A percentile compares a stretch with the other conserved stretches of the same genome.
Conservation (phyloP, 2,888 invertebrate species). For the Scaptomyza caliginosa region DNA sequence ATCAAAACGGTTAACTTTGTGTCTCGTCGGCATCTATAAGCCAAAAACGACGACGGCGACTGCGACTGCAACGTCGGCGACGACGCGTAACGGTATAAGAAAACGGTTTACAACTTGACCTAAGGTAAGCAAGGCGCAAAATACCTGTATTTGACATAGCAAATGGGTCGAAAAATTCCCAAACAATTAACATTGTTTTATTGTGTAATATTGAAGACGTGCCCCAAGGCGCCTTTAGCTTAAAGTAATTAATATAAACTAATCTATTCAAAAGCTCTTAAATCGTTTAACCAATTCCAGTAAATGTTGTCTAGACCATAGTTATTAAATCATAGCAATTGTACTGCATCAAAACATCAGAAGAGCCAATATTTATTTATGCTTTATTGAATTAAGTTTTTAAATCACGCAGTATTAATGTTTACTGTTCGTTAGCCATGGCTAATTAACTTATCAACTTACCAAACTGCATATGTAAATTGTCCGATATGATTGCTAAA, state of each 20-base stretch:
- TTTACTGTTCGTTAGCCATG: conserved; percentile 9
- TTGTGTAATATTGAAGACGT: conserved; percentile 16
- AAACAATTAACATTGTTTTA: background rate
- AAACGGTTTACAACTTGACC: conserved; percentile 56
- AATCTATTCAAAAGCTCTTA: background rate
- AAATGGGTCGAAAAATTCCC: conserved; percentile 7
- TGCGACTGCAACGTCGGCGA: conserved; percentile 1
- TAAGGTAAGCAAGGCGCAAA: conserved; percentile 53
- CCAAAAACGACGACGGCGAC: background rate
- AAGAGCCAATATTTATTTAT: background rate
- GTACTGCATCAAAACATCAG: background rate
- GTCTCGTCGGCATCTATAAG: conserved; percentile 12
- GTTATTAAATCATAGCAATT: background rate
- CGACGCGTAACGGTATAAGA: conserved; percentile 35
- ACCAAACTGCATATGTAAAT: conserved; percentile 25
- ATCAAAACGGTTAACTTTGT: conserved; percentile 29
- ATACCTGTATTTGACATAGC: conserved; percentile 15
- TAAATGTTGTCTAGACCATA: background rate
- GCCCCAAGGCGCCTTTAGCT: background rate
- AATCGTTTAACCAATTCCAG: background rate
- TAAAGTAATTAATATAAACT: background rate
- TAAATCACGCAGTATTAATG: conserved; percentile 3
- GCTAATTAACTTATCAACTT: conserved; percentile 53
- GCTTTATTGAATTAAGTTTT: background rate
- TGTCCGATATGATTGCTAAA: conserved; percentile 1